phyloP scores from a whole-genome alignment of 1,140 invertebrate species.

The Pinna nobilis region DNA sequence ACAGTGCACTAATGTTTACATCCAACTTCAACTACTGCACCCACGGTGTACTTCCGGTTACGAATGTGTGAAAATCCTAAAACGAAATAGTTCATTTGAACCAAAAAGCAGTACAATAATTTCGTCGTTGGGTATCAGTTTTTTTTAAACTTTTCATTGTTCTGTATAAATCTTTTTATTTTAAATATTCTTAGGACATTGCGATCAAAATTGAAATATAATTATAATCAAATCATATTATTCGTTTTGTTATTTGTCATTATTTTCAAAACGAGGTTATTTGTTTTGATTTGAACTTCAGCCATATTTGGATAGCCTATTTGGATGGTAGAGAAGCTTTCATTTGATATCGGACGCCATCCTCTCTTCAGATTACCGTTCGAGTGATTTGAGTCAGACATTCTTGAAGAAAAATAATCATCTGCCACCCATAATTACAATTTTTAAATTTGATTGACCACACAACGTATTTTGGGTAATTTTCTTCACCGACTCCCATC shows the following conservation, averaged over 20 bases:
- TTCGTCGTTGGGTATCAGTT: neutral
- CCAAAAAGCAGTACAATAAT: neutral
- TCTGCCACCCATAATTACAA: neutral
- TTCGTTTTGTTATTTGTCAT: neutral
- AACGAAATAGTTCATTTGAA: neutral
- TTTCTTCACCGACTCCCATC: conserved; percentile 10
- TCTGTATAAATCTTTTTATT: conserved; percentile 2
- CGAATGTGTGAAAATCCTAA: neutral
- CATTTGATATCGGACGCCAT: conserved; percentile 31
- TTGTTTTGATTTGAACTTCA: conserved; percentile 39
- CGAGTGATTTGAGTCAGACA: neutral
- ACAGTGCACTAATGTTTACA: too few species aligned
- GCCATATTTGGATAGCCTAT: conserved; percentile 21
- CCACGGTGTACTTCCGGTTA: too few species aligned
- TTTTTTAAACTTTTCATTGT: neutral
- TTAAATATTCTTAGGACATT: neutral
- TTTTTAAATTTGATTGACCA: neutral
- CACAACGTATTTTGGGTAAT: neutral
- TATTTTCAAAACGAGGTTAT: conserved; percentile 44
- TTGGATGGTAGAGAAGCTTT: conserved; percentile 1
- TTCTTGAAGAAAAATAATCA: neutral
- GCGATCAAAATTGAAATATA: too few species aligned
- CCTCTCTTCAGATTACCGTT: conserved; percentile 3
- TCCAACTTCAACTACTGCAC: too few species aligned
- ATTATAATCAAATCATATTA: too few species aligned